phyloP scores from a whole-genome alignment of 2,888 invertebrate species.

The Callinectes sapidus region DNA sequence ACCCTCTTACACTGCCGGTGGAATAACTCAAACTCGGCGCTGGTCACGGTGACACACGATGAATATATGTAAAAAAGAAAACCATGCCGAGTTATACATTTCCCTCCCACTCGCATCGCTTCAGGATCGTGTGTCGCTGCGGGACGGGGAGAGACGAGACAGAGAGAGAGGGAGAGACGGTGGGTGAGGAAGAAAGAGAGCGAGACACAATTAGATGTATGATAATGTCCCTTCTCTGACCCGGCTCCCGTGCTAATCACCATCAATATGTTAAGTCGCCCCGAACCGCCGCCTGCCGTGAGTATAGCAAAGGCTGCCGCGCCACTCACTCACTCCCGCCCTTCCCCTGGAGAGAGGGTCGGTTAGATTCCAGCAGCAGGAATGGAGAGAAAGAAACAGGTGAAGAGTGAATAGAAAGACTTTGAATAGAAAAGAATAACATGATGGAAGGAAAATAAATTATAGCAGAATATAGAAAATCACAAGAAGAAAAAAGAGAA shows the following conservation, averaged over 20 bases:
- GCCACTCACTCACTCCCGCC: background rate
- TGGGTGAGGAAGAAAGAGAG: constrained; percentile 2
- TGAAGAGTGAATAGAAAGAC: background rate
- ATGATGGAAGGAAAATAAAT: background rate
- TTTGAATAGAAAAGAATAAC: background rate
- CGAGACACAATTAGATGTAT: constrained; percentile 34
- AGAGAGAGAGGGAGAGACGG: constrained; percentile 3
- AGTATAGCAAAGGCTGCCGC: constrained; percentile 3
- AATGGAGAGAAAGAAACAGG: background rate
- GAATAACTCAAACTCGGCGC: constrained; percentile 22
- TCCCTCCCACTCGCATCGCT: background rate
- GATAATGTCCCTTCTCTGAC: constrained; percentile 14
- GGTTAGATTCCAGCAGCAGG: background rate
- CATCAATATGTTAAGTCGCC: constrained; percentile 57
- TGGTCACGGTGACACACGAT: constrained; percentile 24
- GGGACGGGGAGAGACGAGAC: constrained; percentile 41
- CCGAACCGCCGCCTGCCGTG: background rate
- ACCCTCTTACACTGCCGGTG: constrained; percentile 27
- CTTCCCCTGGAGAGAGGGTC: background rate
- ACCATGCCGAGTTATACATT: background rate
- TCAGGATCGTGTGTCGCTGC: background rate
- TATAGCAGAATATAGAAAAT: background rate
- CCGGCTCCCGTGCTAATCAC: constrained; percentile 27
- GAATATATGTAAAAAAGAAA: constrained; percentile 9
- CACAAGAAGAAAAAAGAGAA: background rate